Percentiles rank a stretch among this genome's conserved stretches.
Evolutionary conservation across 2,888 invertebrate genomes (phyloP).

Genomic region (Willowsia nigromaculata): DNA sequence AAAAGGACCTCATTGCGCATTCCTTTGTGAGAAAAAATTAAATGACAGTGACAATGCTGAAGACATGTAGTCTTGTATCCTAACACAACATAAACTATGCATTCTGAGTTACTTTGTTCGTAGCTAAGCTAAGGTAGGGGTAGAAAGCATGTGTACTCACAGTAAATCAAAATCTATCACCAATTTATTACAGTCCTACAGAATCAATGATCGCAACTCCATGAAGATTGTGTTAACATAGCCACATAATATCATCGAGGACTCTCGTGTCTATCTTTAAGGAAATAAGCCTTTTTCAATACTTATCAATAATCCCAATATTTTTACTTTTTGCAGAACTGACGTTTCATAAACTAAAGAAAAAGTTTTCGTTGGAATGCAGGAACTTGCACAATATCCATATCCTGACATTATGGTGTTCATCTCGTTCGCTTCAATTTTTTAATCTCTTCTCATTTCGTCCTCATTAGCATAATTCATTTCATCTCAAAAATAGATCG

Average conservation of each 20-base stretch:
- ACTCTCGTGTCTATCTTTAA: background rate
- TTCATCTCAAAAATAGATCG: conserved; percentile 2
- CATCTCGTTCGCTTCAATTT: background rate
- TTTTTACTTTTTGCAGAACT: background rate
- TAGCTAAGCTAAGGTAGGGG: no score
- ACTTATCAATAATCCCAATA: conserved; percentile 1
- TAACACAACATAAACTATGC: conserved; percentile 31
- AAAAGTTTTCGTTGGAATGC: conserved; percentile 29
- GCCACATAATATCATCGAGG: background rate
- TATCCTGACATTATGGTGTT: background rate
- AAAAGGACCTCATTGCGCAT: conserved; percentile 27
- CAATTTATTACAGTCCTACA: no score
- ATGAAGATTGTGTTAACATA: no score
- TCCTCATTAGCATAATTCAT: conserved; percentile 45
- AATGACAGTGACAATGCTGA: background rate
- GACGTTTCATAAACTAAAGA: background rate
- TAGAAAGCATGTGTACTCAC: no score
- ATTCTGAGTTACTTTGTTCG: no score
- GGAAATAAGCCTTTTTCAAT: background rate
- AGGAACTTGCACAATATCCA: conserved; percentile 7
- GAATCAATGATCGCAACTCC: no score
- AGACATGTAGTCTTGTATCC: background rate
- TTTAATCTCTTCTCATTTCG: background rate
- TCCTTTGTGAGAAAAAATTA: conserved; percentile 5
- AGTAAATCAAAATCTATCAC: no score